These are phyloP conservation scores for Chloroceryle aenea DNA, from an alignment of 2,113 vertebrate species.

Conservation along the genomic window DNA sequence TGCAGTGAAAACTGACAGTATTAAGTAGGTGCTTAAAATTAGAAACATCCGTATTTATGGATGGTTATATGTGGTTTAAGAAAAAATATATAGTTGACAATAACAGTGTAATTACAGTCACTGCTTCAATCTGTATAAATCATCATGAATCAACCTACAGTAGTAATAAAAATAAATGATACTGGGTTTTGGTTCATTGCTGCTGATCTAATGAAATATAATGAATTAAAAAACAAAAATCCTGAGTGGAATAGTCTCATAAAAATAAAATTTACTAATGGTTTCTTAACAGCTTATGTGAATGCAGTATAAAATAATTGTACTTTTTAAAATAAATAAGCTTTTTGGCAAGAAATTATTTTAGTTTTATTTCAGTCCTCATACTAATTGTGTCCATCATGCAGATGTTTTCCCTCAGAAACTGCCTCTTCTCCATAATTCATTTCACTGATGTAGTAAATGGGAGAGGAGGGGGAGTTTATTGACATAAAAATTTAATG, in stretches of 20 bases:
- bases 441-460: not conserved
- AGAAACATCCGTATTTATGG: constrained; percentile 44
- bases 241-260: constrained; percentile 67
- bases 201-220: constrained; percentile 78
- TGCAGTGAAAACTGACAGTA: not conserved
- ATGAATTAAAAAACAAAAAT: constrained; percentile 70
- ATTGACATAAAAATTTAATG: not conserved
- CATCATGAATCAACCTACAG: constrained; percentile 75
- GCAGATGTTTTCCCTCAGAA: not conserved
- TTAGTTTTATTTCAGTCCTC: not conserved
- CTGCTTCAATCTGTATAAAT: constrained; percentile 76
- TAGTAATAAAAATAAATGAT: constrained; percentile 82
- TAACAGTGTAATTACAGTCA: constrained; percentile 78
- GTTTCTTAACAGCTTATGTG: constrained; percentile 17
- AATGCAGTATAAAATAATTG: constrained; percentile 43
- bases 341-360: constrained; percentile 14
- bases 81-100: constrained; percentile 74
- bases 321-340: constrained; percentile 60
- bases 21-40: not conserved
- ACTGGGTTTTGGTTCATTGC: constrained; percentile 76
- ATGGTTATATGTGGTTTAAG: constrained; percentile 62
- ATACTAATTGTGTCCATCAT: not conserved
- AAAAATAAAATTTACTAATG: constrained; percentile 76
- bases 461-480: not conserved
- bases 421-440: not conserved